Evolutionary conservation across 1,140 invertebrate species (phyloP).

Genomic region (Philopotamus ludificatus): DNA sequence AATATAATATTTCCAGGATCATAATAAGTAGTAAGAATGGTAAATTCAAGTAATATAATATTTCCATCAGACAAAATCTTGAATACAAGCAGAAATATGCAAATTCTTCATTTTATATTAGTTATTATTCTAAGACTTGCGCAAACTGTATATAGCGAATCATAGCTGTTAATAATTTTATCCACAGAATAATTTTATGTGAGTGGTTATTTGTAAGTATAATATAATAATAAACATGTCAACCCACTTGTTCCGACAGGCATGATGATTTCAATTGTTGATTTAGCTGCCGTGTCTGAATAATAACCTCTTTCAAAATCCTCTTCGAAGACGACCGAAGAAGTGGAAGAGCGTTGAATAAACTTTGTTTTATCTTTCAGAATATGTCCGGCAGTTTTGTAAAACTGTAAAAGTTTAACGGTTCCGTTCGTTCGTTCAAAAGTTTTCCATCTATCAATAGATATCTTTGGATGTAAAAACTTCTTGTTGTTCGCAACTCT

Average conservation of each 20-base stretch:
- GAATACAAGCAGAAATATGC: too few relatives aligned
- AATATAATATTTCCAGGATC: too few relatives aligned
- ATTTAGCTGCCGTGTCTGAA: constrained; percentile 33
- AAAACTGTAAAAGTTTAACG: constrained; percentile 31
- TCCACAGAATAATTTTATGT: too few relatives aligned
- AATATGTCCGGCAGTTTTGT: constrained; percentile 18
- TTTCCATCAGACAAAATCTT: too few relatives aligned
- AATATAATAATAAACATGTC: background rate
- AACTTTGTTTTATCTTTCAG: constrained; percentile 29
- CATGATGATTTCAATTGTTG: constrained; percentile 35
- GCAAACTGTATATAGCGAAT: too few relatives aligned
- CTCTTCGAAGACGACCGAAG: constrained; percentile 36
- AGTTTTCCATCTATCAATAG: constrained; percentile 27
- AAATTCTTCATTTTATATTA: too few relatives aligned
- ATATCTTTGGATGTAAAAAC: constrained; percentile 28
- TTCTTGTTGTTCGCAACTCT: constrained; percentile 32
- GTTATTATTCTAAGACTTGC: too few relatives aligned
- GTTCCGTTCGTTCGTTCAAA: constrained; percentile 28
- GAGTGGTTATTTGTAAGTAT: too few relatives aligned
- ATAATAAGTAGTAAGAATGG: too few relatives aligned
- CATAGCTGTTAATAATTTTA: too few relatives aligned
- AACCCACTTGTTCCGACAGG: constrained; percentile 41
- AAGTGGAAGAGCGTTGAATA: constrained; percentile 32
- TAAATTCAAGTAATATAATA: too few relatives aligned
- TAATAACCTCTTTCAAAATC: constrained; percentile 40